Percentiles rank a stretch among this genome's conserved stretches.
Conservation (phyloP, 2,113 vertebrate genomes). For the Gobius niger region DNA sequence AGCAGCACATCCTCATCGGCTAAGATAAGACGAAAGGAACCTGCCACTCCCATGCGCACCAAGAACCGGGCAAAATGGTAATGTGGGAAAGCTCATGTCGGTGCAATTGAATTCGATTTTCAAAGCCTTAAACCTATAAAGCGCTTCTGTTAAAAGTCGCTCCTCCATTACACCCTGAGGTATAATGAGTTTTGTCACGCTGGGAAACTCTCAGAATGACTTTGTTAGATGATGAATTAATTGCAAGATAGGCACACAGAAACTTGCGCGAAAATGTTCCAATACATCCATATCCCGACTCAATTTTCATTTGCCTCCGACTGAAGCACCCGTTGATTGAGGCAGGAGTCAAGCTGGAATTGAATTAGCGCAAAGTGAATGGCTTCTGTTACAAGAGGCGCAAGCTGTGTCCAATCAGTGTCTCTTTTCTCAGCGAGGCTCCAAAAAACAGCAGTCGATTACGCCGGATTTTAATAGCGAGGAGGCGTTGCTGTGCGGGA, state of each 20-base stretch:
- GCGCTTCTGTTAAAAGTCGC: slow-evolving; percentile 35
- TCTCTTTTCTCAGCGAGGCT: slow-evolving; percentile 37
- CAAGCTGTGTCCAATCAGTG: slow-evolving; percentile 53
- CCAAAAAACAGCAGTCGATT: slow-evolving; percentile 56
- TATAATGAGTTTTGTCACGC: slow-evolving; percentile 18
- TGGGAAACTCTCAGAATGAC: slow-evolving; percentile 24
- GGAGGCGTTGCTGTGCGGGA: slow-evolving; percentile 34
- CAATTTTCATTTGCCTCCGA: slow-evolving; percentile 42
- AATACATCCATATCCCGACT: slow-evolving; percentile 24
- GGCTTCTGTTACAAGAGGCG: slow-evolving; percentile 51
- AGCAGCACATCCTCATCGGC: slow-evolving; percentile 46
- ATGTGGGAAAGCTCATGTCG: neutral
- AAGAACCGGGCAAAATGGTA: slow-evolving; percentile 6
- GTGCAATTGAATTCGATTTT: slow-evolving; percentile 40
- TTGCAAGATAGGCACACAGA: slow-evolving; percentile 34
- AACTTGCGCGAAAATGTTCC: slow-evolving; percentile 14
- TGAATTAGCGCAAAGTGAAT: slow-evolving; percentile 54
- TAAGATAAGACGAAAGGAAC: slow-evolving; percentile 8
- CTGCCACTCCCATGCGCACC: slow-evolving; percentile 27
- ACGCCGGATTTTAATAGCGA: slow-evolving; percentile 32
- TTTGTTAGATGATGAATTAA: slow-evolving; percentile 37
- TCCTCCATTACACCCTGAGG: slow-evolving; percentile 16
- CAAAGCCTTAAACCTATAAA: slow-evolving; percentile 44
- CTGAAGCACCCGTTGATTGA: slow-evolving; percentile 38
- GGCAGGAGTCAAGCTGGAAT: slow-evolving; percentile 39